Percentiles rank a stretch among this genome's conserved stretches.
These are phyloP conservation scores for Cryptoprocta ferox DNA, from an alignment of 2,797 vertebrate genomes.

Conservation along the genomic window DNA sequence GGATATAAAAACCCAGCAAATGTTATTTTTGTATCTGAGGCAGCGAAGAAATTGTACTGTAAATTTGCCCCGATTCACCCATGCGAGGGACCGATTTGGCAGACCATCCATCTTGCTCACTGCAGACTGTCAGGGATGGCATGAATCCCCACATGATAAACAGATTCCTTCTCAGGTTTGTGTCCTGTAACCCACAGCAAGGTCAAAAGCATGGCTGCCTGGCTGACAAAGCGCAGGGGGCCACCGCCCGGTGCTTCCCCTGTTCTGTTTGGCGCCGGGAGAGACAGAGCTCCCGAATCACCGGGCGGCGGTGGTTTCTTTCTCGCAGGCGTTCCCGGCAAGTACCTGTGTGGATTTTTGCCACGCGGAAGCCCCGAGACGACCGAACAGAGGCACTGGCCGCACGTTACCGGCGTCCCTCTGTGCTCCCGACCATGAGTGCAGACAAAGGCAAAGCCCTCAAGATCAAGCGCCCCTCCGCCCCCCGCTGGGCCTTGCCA, in stretches of 20 bases:
- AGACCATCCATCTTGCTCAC: conserved; percentile 91
- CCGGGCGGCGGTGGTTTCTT: not conserved
- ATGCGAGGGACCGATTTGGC: conserved; percentile 87
- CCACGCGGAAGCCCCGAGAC: not conserved
- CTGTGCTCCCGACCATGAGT: conserved; percentile 17
- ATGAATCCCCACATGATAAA: conserved; percentile 88
- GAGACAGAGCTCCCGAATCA: not conserved
- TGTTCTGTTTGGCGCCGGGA: conserved; percentile 61
- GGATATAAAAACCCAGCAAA: conserved; percentile 83
- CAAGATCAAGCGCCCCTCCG: not conserved
- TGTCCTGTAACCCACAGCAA: conserved; percentile 91
- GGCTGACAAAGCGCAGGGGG: conserved; percentile 74
- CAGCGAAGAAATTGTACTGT: conserved; percentile 84
- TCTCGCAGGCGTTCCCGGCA: not conserved
- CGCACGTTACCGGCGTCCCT: not conserved
- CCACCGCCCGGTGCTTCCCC: conserved; percentile 69
- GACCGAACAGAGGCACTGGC: conserved; percentile 56
- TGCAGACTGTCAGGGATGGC: conserved; percentile 88
- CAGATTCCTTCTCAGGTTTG: conserved; percentile 88
- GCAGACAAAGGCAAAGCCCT: conserved; percentile 54
- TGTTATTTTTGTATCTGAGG: conserved; percentile 86
- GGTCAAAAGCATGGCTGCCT: conserved; percentile 87
- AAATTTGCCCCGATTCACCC: conserved; percentile 89
- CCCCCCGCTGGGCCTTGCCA: not conserved
- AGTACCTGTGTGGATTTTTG: not conserved